Conservation (phyloP, 2,888 invertebrate genomes). For the Pterostichus niger region DNA sequence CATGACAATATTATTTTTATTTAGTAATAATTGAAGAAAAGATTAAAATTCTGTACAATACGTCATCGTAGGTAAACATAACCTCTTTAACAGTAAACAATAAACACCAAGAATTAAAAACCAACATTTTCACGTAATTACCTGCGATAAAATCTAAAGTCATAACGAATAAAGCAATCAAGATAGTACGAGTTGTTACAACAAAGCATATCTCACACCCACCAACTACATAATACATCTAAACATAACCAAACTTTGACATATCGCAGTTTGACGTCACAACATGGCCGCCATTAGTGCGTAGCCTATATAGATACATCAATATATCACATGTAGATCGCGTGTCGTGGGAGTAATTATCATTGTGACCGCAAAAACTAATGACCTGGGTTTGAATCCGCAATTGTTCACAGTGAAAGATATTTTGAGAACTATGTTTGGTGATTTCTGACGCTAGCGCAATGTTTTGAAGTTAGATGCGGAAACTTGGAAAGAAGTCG, state of each 20-base stretch:
- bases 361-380: slow-evolving; percentile 19
- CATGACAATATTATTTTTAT: no score
- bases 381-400: slow-evolving; percentile 1
- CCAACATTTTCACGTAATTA: neutral
- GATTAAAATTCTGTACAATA: no score
- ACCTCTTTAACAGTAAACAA: neutral
- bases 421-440: neutral
- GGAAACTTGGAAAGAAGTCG: neutral
- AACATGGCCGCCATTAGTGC: slow-evolving; percentile 34
- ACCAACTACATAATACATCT: neutral
- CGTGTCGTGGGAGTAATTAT: slow-evolving; percentile 27
- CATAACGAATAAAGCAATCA: slow-evolving; percentile 23
- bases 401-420: neutral
- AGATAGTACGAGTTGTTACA: slow-evolving; percentile 3
- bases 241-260: slow-evolving; percentile 31
- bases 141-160: slow-evolving; percentile 18
- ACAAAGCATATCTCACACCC: slow-evolving; percentile 29
- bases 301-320: slow-evolving; percentile 3
- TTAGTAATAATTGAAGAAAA: no score
- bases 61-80: slow-evolving; percentile 2
- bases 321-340: slow-evolving; percentile 42
- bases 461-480: neutral
- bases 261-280: slow-evolving; percentile 25
- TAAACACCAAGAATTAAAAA: slow-evolving; percentile 7
- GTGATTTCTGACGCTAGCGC: neutral